Evolutionary conservation across 1,140 invertebrate genomes (phyloP).

Genomic region (Globodera rostochiensis): DNA sequence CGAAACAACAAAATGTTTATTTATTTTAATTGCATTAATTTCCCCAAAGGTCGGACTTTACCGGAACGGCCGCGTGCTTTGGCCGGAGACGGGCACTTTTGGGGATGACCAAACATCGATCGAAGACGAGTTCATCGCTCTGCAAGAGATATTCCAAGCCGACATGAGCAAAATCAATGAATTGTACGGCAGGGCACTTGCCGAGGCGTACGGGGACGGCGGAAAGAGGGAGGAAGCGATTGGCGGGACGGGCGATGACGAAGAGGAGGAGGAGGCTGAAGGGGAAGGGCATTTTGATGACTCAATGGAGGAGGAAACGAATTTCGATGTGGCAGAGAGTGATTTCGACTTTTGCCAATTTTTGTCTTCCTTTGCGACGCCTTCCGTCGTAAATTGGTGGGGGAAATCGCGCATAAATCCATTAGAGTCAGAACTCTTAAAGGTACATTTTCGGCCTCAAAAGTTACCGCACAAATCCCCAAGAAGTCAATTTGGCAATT

Average conservation of each 20-base stretch:
- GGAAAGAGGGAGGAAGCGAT: constrained; percentile 20
- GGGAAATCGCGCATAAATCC: not conserved
- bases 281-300: not conserved
- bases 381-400: constrained; percentile 41
- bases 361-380: constrained; percentile 39
- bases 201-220: constrained; percentile 32
- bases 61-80: constrained; percentile 39
- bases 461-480: constrained; percentile 33
- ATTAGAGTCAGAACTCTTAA: constrained; percentile 9
- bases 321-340: constrained; percentile 17
- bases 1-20: too few relatives aligned
- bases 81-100: constrained; percentile 47
- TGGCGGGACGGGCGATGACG: constrained; percentile 14
- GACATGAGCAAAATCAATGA: constrained; percentile 44
- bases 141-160: constrained; percentile 38
- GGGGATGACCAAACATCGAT: constrained; percentile 33
- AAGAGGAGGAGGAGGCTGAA: constrained; percentile 36
- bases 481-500: constrained; percentile 44
- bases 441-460: constrained; percentile 50
- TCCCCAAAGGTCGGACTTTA: constrained; percentile 37
- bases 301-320: not conserved
- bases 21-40: too few relatives aligned
- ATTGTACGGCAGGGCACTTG: constrained; percentile 23
- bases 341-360: constrained; percentile 47
- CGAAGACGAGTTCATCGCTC: constrained; percentile 35